A percentile compares a stretch with the other conserved stretches of the same genome.
Conservation (phyloP, 2,797 vertebrate species). For the Rhinella marina region DNA sequence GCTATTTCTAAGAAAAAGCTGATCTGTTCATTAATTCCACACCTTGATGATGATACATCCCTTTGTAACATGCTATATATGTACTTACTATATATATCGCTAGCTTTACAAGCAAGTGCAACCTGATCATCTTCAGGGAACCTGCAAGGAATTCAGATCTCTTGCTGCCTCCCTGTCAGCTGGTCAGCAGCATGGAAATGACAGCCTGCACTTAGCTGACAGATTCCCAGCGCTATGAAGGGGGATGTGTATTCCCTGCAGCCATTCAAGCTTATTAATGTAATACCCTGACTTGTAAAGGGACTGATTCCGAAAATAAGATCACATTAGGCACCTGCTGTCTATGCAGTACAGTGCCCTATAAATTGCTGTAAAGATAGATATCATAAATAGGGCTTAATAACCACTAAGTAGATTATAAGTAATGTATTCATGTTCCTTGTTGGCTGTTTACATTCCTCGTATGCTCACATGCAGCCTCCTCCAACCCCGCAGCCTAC, state of each 20-base stretch:
- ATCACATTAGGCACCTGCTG: slow-evolving; percentile 18
- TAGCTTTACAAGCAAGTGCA: background rate
- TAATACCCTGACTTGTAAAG: background rate
- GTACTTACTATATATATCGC: background rate
- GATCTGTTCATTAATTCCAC: background rate
- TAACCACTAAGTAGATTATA: background rate
- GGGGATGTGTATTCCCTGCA: slow-evolving; percentile 12
- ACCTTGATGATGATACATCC: background rate
- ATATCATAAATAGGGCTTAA: background rate
- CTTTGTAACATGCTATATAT: background rate
- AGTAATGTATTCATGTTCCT: slow-evolving; percentile 2
- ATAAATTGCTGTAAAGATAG: background rate
- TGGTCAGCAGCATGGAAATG: slow-evolving; percentile 17
- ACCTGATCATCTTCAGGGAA: background rate
- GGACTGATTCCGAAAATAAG: background rate
- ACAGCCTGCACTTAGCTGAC: background rate
- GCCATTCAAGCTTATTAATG: slow-evolving; percentile 10
- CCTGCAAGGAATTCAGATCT: background rate
- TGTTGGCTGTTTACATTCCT: slow-evolving; percentile 6
- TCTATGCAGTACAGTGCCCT: background rate
- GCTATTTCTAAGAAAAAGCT: background rate
- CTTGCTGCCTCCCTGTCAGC: slow-evolving; percentile 1
- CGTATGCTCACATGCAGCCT: background rate
- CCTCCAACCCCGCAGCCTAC: slow-evolving; percentile 29
- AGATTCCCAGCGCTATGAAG: background rate